Conservation (phyloP, 2,888 invertebrate genomes). For the Lasioglossum calceatum region DNA sequence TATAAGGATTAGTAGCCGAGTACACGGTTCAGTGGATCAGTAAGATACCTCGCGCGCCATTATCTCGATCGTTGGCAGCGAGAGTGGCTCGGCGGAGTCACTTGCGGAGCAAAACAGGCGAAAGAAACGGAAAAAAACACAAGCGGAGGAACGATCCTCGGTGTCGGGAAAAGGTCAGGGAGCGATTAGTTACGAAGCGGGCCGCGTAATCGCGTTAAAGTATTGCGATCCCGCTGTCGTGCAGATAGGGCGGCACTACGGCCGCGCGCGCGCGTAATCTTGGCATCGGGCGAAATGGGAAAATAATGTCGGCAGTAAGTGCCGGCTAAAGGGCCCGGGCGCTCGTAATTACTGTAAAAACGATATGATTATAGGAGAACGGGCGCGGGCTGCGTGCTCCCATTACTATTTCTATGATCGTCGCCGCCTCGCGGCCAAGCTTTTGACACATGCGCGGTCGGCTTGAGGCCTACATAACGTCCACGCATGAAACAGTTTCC, state of each 20-base stretch:
- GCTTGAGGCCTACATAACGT: not conserved
- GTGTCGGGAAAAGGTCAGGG: slow-evolving; percentile 2
- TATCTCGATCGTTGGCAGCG: not conserved
- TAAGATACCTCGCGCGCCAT: not conserved
- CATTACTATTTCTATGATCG: slow-evolving; percentile 24
- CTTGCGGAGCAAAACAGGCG: not conserved
- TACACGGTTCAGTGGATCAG: not conserved
- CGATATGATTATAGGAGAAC: slow-evolving; percentile 73
- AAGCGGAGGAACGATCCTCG: not conserved
- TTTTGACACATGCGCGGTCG: slow-evolving; percentile 28
- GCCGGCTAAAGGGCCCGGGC: slow-evolving; percentile 61
- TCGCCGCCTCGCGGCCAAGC: not conserved
- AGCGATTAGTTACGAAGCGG: slow-evolving; percentile 22
- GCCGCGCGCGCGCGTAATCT: slow-evolving; percentile 60
- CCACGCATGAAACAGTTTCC: slow-evolving; percentile 26
- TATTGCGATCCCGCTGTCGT: slow-evolving; percentile 26
- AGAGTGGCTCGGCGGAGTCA: not conserved
- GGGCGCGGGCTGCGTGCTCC: slow-evolving; percentile 22
- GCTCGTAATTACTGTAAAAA: slow-evolving; percentile 77
- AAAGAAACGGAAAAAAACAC: not conserved
- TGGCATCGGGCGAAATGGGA: slow-evolving; percentile 70
- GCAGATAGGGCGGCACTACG: slow-evolving; percentile 42
- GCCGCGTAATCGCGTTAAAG: slow-evolving; percentile 56
- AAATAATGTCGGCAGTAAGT: slow-evolving; percentile 75
- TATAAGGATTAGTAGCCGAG: not conserved